Percentiles rank a stretch among this genome's conserved stretches.
phyloP scores from a whole-genome alignment of 2,888 invertebrate species.

The Cactoblastis cactorum region DNA sequence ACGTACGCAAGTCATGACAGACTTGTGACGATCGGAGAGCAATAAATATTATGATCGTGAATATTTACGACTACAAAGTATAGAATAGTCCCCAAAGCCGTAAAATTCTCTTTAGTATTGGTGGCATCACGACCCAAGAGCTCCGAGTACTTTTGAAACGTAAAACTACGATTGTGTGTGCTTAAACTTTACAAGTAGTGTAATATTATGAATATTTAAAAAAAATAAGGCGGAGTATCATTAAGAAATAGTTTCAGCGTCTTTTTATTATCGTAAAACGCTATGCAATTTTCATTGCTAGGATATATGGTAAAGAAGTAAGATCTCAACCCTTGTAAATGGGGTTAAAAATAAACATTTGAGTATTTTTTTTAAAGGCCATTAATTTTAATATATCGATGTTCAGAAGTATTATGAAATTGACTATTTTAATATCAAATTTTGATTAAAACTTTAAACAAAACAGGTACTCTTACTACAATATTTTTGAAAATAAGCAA shows the following conservation, averaged over 20 bases:
- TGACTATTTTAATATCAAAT: no score
- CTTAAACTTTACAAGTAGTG: neutral
- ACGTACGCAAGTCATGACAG: neutral
- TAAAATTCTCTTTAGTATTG: neutral
- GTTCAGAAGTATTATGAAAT: no score
- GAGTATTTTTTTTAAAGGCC: no score
- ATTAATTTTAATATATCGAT: no score
- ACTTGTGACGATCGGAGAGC: neutral
- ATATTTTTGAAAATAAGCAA: no score
- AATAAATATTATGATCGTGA: neutral
- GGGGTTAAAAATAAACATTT: no score
- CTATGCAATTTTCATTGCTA: no score
- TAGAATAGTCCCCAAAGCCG: neutral
- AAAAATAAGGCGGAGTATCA: neutral
- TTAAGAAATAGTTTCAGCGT: neutral
- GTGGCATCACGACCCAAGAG: neutral
- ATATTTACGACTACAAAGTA: neutral
- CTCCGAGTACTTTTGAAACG: neutral
- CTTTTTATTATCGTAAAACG: neutral
- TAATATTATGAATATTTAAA: neutral
- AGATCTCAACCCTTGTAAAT: no score
- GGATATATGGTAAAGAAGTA: no score
- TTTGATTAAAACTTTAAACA: no score
- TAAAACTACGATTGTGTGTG: constrained; percentile 5
- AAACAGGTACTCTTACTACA: no score